Evolutionary conservation across 2,888 invertebrate species (phyloP).

Genomic region (Pristionchus entomophagus): DNA sequence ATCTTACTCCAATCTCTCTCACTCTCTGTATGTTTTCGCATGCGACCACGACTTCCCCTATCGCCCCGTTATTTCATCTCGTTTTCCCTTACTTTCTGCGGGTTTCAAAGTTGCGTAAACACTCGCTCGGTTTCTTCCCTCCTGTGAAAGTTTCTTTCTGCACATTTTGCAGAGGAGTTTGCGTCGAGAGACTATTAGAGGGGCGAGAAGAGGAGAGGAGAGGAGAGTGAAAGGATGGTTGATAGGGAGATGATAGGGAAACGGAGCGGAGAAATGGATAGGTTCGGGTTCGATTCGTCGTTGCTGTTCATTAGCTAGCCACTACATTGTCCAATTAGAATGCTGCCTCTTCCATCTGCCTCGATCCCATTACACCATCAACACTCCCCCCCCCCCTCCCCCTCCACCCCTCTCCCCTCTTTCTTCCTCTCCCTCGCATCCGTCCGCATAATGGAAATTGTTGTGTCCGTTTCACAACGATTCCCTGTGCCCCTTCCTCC

Average conservation of each 20-base stretch:
- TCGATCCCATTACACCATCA: conserved; percentile 28
- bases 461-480: conserved; percentile 29
- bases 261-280: not conserved
- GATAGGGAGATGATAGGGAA: not conserved
- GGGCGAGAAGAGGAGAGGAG: not conserved
- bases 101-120: not conserved
- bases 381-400: too few relatives aligned
- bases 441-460: conserved; percentile 36
- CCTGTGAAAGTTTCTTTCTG: not conserved
- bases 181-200: conserved; percentile 13
- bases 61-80: too few relatives aligned
- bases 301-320: not conserved
- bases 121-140: not conserved
- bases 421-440: not conserved
- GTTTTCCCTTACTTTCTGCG: not conserved
- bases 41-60: not conserved
- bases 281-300: not conserved
- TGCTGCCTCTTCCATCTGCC: not conserved
- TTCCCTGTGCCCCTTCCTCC: not conserved
- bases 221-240: not conserved
- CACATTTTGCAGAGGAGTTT: not conserved
- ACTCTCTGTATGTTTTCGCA: conserved; percentile 14
- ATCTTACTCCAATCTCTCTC: not conserved
- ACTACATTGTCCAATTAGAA: conserved; percentile 9
- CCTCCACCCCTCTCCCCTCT: too few relatives aligned